phyloP scores from a whole-genome alignment of 2,113 vertebrate genomes.

The Notechis scutatus region DNA sequence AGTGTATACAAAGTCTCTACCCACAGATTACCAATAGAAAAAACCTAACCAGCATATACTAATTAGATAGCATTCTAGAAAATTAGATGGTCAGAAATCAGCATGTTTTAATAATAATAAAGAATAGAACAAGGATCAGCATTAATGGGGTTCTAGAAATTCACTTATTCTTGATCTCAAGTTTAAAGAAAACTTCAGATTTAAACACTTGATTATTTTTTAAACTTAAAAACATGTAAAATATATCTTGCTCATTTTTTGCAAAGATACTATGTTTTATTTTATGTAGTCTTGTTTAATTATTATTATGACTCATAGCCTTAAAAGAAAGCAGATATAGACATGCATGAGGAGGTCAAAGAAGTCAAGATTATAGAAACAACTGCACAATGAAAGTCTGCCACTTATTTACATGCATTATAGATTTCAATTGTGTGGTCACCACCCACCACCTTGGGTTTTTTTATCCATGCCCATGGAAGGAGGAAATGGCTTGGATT shows the following conservation, averaged over 20 bases:
- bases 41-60: background rate
- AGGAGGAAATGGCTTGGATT: background rate
- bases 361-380: background rate
- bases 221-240: background rate
- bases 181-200: background rate
- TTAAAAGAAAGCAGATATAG: background rate
- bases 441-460: background rate
- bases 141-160: background rate
- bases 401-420: background rate
- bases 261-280: background rate
- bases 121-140: background rate
- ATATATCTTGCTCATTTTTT: background rate
- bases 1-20: background rate
- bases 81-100: background rate
- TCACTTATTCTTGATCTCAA: background rate
- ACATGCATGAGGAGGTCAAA: background rate
- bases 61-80: background rate
- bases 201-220: background rate
- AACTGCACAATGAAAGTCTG: background rate
- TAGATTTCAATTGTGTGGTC: background rate
- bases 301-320: background rate
- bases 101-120: background rate
- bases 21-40: background rate
- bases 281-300: background rate
- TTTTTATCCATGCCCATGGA: background rate